Evolutionary conservation across 2,888 invertebrate genomes (phyloP).

Genomic region (Acleris sparsana): DNA sequence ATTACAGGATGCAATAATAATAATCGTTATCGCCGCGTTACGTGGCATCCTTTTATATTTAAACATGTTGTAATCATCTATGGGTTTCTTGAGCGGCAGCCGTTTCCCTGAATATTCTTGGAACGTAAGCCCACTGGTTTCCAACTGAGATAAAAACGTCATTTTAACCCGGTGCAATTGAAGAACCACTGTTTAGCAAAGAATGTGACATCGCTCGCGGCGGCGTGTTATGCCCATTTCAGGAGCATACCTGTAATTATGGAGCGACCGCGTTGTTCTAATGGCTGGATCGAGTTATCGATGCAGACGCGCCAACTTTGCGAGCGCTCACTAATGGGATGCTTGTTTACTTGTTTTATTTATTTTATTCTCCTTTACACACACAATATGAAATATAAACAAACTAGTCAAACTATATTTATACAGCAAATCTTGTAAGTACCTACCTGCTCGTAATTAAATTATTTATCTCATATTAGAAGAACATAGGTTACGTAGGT

Average conservation of each 20-base stretch:
- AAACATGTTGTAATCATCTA: neutral
- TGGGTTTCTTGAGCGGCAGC: conserved; percentile 44
- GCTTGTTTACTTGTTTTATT: neutral
- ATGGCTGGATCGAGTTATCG: conserved; percentile 57
- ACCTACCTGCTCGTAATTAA: conserved; percentile 17
- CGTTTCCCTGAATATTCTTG: conserved; percentile 53
- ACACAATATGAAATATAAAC: too few species aligned
- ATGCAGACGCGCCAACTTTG: conserved; percentile 43
- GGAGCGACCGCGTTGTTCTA: conserved; percentile 54
- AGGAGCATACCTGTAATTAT: conserved; percentile 61
- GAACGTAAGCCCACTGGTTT: conserved; percentile 48
- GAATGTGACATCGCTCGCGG: conserved; percentile 52
- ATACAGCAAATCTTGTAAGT: too few species aligned
- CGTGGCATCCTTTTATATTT: neutral
- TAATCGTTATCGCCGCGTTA: conserved; percentile 19
- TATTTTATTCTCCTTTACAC: neutral
- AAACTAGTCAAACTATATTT: too few species aligned
- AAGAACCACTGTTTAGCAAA: conserved; percentile 54
- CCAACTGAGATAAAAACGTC: conserved; percentile 45
- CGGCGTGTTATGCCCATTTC: conserved; percentile 67
- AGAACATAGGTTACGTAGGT: conserved; percentile 28
- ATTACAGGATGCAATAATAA: conserved; percentile 16
- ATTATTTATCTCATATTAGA: conserved; percentile 7
- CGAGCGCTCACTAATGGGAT: conserved; percentile 8
- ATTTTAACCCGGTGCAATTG: conserved; percentile 46